Base-by-base conservation (phyloP, 2,888 invertebrate genomes). In the Heterodera filipjevi region DNA sequence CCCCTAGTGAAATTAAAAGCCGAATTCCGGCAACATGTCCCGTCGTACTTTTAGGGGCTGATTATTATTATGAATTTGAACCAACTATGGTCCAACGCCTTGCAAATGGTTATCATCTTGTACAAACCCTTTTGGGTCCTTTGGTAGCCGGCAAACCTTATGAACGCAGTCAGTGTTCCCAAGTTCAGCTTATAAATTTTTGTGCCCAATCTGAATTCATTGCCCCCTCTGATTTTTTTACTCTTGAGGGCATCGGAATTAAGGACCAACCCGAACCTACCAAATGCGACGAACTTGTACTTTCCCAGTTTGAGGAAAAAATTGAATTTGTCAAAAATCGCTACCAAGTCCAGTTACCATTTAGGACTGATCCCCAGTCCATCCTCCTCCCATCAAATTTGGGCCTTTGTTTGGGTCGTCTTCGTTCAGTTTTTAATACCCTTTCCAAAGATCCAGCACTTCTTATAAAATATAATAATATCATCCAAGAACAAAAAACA, bases 1-100 rank as follows among this genome's bases (percentile, higher is more conserved):
- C 71, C 30, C 3, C 0, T 30, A 1, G 8, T 3, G 35, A 71
- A 14, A 0, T 71, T 1, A 3, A 14, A 3, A 30, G 30, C 12
- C 12, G 14, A 30, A 27, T 30, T 3, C 35, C 12, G 5, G 27
- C 49, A 14, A 30, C 30, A 1, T 33, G 19, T 3, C 71, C 71
- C 35, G 5, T 49, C 0, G 19, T 71, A 3, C 33, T 71, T 0
- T 71, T 71, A 30, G 71, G 71, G 0, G 49, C 46, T 14, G 71
- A 71, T 27, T 71, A 71, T 30, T 71, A 71, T 10, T 71, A 71
- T 14, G 71, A 71, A 14, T 5, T 71, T 22, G 71, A 71, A 10
- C 71, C 71, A 1, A 71, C 27, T 1, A 12, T 30, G 6, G 27
- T 71, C 30, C 27, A 44, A 27, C 71, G 71, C 2, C 12, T 71